A percentile compares a stretch with the other conserved stretches of the same genome.
Evolutionary conservation across 2,113 vertebrate species (phyloP).

Genomic region (Notarius quadriscutis): DNA sequence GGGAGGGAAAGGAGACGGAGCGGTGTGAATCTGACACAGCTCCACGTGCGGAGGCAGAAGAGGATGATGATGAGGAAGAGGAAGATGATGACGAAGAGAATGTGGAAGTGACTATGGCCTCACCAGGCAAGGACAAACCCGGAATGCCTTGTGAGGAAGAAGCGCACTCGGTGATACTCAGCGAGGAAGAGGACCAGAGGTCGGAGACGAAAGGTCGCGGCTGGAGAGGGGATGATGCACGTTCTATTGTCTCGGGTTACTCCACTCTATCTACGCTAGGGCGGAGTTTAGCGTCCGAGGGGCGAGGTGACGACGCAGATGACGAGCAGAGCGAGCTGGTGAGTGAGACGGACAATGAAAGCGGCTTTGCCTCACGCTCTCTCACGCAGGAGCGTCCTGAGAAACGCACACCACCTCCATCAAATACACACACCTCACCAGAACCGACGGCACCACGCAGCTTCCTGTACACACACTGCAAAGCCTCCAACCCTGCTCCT

Average conservation of each 20-base stretch:
- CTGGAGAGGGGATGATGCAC: constrained; percentile 78
- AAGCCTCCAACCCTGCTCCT: constrained; percentile 46
- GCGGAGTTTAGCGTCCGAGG: constrained; percentile 82
- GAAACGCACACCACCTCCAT: constrained; percentile 44
- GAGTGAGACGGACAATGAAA: constrained; percentile 90
- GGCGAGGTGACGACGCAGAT: constrained; percentile 86
- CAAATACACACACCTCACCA: constrained; percentile 25
- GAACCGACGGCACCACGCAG: constrained; percentile 56
- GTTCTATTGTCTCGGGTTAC: constrained; percentile 93
- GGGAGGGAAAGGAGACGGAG: constrained; percentile 63
- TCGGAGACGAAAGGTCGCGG: constrained; percentile 57
- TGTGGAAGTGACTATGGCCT: constrained; percentile 51
- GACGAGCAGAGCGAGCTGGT: constrained; percentile 91
- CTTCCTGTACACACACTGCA: constrained; percentile 71
- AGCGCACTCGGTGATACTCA: constrained; percentile 55
- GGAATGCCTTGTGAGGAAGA: constrained; percentile 53
- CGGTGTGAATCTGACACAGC: constrained; percentile 55
- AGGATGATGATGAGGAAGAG: constrained; percentile 71
- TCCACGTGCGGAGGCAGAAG: constrained; percentile 72
- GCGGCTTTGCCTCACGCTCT: constrained; percentile 76
- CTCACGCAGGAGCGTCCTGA: constrained; percentile 75
- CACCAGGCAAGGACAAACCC: constrained; percentile 44
- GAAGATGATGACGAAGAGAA: constrained; percentile 64
- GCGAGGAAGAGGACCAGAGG: constrained; percentile 55
- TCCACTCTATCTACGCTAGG: constrained; percentile 92